phyloP scores from a whole-genome alignment of 2,113 vertebrate genomes.

The Larimichthys crocea region DNA sequence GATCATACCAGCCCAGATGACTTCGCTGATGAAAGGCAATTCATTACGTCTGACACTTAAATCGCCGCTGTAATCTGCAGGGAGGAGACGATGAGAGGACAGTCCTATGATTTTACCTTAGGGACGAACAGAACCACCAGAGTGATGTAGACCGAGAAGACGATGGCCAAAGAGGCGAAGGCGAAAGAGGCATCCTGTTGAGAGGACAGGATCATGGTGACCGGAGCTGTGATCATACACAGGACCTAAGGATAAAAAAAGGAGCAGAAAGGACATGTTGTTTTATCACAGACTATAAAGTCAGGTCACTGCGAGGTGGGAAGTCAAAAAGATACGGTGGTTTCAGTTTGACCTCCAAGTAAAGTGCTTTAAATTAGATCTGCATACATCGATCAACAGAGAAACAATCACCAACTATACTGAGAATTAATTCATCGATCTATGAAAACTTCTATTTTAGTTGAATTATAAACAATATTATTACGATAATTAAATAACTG shows the following conservation, averaged over 20 bases:
- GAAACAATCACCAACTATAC: background rate
- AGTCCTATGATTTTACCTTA: slow-evolving; percentile 82
- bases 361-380: background rate
- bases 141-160: slow-evolving; percentile 94
- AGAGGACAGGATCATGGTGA: slow-evolving; percentile 93
- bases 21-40: slow-evolving; percentile 20
- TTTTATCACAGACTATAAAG: background rate
- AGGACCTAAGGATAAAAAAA: slow-evolving; percentile 81
- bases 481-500: too few species aligned
- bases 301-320: background rate
- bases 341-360: background rate
- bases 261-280: background rate
- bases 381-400: background rate
- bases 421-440: too few species aligned
- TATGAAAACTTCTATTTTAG: too few species aligned
- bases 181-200: slow-evolving; percentile 93
- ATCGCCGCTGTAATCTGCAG: background rate
- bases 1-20: background rate
- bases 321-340: background rate
- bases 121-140: slow-evolving; percentile 92
- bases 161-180: slow-evolving; percentile 89
- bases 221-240: slow-evolving; percentile 92
- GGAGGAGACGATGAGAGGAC: background rate
- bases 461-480: too few species aligned
- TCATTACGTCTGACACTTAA: background rate